phyloP scores from a whole-genome alignment of 2,888 invertebrate species.

The Cylloceria caligata region DNA sequence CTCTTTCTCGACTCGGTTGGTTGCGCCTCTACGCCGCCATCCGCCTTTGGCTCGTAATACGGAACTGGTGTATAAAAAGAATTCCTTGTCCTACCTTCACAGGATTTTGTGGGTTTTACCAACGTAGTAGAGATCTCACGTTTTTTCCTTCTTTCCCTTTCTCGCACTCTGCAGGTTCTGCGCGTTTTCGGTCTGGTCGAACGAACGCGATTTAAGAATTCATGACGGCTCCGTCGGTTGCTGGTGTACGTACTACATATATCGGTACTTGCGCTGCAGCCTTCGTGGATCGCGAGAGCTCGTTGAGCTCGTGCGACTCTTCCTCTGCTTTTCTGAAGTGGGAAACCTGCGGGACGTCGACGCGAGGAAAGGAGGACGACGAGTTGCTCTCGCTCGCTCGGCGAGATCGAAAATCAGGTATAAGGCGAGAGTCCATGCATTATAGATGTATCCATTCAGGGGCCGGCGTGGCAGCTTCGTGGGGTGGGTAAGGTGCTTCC shows the following conservation, averaged over 20 bases:
- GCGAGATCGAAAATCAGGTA: constrained; percentile 78
- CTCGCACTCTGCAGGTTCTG: not conserved
- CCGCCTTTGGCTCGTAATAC: constrained; percentile 15
- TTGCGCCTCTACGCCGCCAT: not conserved
- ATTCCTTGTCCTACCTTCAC: constrained; percentile 36
- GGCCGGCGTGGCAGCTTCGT: constrained; percentile 60
- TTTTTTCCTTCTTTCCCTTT: constrained; percentile 5
- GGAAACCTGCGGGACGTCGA: constrained; percentile 6
- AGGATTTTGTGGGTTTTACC: constrained; percentile 38
- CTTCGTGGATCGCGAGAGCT: constrained; percentile 27
- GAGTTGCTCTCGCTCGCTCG: constrained; percentile 38
- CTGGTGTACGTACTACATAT: constrained; percentile 21
- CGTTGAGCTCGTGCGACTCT: constrained; percentile 33
- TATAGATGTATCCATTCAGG: constrained; percentile 79
- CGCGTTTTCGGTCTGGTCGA: constrained; percentile 37
- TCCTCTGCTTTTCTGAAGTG: constrained; percentile 11
- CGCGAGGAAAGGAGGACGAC: not conserved
- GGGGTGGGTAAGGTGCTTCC: constrained; percentile 42
- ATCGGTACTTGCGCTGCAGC: constrained; percentile 9
- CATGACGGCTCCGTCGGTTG: constrained; percentile 43
- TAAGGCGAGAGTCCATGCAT: constrained; percentile 77
- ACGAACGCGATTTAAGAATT: constrained; percentile 61
- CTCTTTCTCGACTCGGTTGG: constrained; percentile 11
- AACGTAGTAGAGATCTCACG: constrained; percentile 10
- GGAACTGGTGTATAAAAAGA: constrained; percentile 39